Evolutionary conservation across 2,113 vertebrate species (phyloP), one percentile per base, ranked within the genome.

Genomic region (Acanthochromis polyacanthus): DNA sequence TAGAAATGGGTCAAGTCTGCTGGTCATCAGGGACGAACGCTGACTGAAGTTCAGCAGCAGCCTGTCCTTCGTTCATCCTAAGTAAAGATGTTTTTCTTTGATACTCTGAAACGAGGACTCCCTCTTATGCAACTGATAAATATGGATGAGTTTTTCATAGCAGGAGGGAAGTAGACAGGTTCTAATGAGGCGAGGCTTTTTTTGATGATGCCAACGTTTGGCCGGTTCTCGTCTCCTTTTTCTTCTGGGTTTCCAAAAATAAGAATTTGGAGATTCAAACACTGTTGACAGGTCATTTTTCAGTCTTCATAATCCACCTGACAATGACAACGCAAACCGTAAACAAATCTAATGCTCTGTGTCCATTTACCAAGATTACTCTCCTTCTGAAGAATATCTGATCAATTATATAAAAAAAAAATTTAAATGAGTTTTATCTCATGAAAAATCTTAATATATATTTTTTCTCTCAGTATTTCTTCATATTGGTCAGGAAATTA

Each of bases 121-220:
- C 57, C 46, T 77, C 64, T 80, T 61, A 63, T 51, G 73, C 38
- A 69, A 45, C 70, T 86, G 50, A 87, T 92, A 80, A 90, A 92
- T 90, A 91, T 88, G 67, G 50, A 91, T 87, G 83, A 77, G 64
- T 48, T 36, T 87, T 87, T 89, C 72, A 72, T 66, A 75, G 32
- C 55, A 71, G 48, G 50, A 57, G 11, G 60, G 65, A 56, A 59
- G 20, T 60, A 40, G 0, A 28, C 52, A 30, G 50, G 64, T 83
- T 85, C 73, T 81, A 79, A 86, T 84, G 73, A 84, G 78, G 60
- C 12, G 9, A 30, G 5, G 46, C 48, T 66, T 14, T 76, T 87
- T 36, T 82, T 89, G 56, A 85, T 81, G 73, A 59, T 79, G 53
- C 38, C 22, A 28, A 74, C 1, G 14, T 73, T 81, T 66, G 30